phyloP scores from a whole-genome alignment of 1,140 invertebrate genomes.

The Drosophila ohnishii region DNA sequence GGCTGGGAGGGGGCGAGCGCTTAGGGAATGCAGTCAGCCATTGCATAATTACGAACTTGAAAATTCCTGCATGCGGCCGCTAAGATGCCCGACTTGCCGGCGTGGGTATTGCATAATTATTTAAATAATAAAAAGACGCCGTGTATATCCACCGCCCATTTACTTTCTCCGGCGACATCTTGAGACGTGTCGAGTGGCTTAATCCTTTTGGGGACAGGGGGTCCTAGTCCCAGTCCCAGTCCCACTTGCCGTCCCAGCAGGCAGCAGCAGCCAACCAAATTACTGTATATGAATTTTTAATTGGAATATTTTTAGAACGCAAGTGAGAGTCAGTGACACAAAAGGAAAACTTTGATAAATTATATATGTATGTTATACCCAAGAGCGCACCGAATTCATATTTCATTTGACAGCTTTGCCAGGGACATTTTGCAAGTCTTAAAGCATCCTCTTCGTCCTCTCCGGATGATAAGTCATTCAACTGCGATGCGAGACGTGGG shows the following conservation, averaged over 20 bases:
- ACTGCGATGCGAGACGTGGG: slow-evolving; percentile 28
- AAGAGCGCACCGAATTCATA: slow-evolving; percentile 32
- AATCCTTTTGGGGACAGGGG: slow-evolving; percentile 33
- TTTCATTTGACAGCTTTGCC: slow-evolving; percentile 40
- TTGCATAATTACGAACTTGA: slow-evolving; percentile 79
- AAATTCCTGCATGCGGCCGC: slow-evolving; percentile 51
- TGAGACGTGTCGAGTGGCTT: slow-evolving; percentile 73
- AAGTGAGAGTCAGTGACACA: slow-evolving; percentile 23
- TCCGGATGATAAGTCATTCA: slow-evolving; percentile 54
- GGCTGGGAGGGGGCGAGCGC: slow-evolving; percentile 13
- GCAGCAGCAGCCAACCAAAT: slow-evolving; percentile 22
- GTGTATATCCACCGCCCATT: slow-evolving; percentile 35
- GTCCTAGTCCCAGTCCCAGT: neutral
- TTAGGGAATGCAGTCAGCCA: slow-evolving; percentile 37
- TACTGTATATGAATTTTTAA: slow-evolving; percentile 45
- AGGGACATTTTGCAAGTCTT: slow-evolving; percentile 15
- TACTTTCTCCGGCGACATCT: slow-evolving; percentile 63
- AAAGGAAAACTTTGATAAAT: slow-evolving; percentile 26
- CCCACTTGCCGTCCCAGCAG: neutral
- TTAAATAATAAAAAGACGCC: slow-evolving; percentile 64
- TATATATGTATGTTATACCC: slow-evolving; percentile 18
- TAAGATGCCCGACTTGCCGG: slow-evolving; percentile 20
- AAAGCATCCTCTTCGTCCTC: slow-evolving; percentile 18
- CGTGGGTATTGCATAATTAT: slow-evolving; percentile 70
- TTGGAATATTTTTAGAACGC: slow-evolving; percentile 41